phyloP scores from a whole-genome alignment of 2,888 invertebrate species.

The Cerceris rybyensis region DNA sequence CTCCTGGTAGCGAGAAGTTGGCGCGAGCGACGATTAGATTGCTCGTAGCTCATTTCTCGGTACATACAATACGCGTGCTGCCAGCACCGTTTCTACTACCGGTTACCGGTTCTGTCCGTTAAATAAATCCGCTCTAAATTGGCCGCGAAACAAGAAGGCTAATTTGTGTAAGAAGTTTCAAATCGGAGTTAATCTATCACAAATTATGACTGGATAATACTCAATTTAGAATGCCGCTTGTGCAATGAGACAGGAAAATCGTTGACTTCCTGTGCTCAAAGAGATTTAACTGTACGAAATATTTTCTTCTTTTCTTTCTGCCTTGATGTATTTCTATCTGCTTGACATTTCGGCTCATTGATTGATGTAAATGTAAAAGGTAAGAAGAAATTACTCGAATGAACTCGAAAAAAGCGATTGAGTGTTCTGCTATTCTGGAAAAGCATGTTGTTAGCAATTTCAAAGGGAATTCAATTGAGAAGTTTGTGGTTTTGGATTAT shows the following conservation, averaged over 20 bases:
- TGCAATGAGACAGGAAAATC: background rate
- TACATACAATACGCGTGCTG: background rate
- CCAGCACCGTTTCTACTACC: background rate
- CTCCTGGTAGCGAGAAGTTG: constrained; percentile 1
- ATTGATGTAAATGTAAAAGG: too few relatives aligned
- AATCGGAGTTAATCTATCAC: constrained; percentile 23
- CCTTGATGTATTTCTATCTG: too few relatives aligned
- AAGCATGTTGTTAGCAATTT: too few relatives aligned
- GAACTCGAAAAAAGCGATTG: too few relatives aligned
- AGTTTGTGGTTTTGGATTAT: too few relatives aligned
- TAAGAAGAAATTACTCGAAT: too few relatives aligned
- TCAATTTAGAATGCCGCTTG: background rate
- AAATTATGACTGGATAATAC: background rate
- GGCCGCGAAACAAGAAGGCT: constrained; percentile 21
- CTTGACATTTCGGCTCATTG: too few relatives aligned
- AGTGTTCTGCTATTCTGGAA: too few relatives aligned
- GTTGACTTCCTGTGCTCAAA: background rate
- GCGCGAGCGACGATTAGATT: constrained; percentile 17
- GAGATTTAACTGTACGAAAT: too few relatives aligned
- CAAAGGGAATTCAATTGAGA: too few relatives aligned
- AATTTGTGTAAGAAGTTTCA: constrained; percentile 27
- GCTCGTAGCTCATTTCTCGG: constrained; percentile 5
- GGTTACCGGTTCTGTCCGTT: background rate
- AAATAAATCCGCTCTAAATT: constrained; percentile 14
- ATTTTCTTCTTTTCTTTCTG: too few relatives aligned